These are phyloP conservation scores for Ptychadena robeensis DNA, from an alignment of 2,797 vertebrate species.

Conservation along the genomic window DNA sequence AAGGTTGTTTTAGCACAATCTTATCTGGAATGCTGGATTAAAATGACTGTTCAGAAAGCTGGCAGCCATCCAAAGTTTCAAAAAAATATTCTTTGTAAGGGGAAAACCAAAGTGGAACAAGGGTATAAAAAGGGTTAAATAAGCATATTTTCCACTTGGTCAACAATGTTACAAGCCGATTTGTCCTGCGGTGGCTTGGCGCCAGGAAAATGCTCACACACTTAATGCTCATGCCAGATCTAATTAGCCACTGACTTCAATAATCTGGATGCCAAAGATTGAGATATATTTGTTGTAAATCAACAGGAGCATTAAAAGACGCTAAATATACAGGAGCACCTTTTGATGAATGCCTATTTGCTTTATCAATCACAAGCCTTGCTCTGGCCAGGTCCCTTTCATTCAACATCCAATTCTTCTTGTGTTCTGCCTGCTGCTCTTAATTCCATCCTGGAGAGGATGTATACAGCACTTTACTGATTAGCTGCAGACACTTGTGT, in stretches of 20 bases:
- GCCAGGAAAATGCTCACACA: conserved; percentile 40
- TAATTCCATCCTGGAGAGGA: neutral
- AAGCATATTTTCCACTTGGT: conserved; percentile 48
- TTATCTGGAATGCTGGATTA: neutral
- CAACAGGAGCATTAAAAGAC: conserved; percentile 37
- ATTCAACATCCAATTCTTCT: conserved; percentile 20
- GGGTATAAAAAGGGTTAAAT: conserved; percentile 26
- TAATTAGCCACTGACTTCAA: conserved; percentile 51
- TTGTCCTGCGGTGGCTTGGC: conserved; percentile 43
- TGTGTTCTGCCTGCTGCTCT: neutral
- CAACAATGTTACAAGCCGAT: conserved; percentile 38
- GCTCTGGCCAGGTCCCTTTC: neutral
- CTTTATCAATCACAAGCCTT: conserved; percentile 19
- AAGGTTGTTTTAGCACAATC: neutral
- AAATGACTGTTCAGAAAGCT: neutral
- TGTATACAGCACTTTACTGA: neutral
- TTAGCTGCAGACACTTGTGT: neutral
- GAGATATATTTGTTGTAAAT: conserved; percentile 57
- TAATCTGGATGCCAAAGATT: conserved; percentile 48
- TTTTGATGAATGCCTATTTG: conserved; percentile 44
- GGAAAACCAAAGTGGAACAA: neutral
- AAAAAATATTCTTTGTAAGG: neutral
- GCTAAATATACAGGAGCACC: conserved; percentile 36
- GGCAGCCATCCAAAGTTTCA: neutral
- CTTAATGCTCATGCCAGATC: conserved; percentile 37